A percentile compares a stretch with the other conserved stretches of the same genome.
Evolutionary conservation across 2,888 invertebrate genomes (phyloP).

Genomic region (Didymodactylos carnosus): DNA sequence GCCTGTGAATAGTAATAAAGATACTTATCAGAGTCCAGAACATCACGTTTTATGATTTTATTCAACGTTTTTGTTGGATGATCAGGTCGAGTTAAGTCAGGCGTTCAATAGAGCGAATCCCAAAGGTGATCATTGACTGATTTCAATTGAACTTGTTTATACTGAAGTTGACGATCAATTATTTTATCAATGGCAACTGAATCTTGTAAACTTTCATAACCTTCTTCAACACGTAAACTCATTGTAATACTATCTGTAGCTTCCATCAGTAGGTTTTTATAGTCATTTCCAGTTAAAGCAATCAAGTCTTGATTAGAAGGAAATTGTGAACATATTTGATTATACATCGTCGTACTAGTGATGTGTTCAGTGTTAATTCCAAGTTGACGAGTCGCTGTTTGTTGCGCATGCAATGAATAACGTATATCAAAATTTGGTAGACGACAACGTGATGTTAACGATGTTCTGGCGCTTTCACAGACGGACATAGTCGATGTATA

Average conservation of each 20-base stretch:
- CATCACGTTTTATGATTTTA: background rate
- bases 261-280: background rate
- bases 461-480: background rate
- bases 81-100: background rate
- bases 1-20: background rate
- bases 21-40: background rate
- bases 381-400: background rate
- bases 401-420: background rate
- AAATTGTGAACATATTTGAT: background rate
- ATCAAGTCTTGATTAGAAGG: background rate
- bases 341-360: background rate
- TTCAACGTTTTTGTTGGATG: background rate
- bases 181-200: background rate
- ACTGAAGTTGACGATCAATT: background rate
- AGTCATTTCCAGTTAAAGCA: background rate
- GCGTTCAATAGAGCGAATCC: background rate
- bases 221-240: background rate
- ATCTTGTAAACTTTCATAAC: background rate
- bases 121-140: background rate
- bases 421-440: background rate
- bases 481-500: background rate
- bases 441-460: background rate
- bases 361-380: background rate
- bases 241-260: background rate
- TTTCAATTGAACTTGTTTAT: background rate